Percentiles rank a stretch among this genome's conserved stretches.
phyloP scores from a whole-genome alignment of 1,140 invertebrate genomes.

The Vollenhovia emeryi region DNA sequence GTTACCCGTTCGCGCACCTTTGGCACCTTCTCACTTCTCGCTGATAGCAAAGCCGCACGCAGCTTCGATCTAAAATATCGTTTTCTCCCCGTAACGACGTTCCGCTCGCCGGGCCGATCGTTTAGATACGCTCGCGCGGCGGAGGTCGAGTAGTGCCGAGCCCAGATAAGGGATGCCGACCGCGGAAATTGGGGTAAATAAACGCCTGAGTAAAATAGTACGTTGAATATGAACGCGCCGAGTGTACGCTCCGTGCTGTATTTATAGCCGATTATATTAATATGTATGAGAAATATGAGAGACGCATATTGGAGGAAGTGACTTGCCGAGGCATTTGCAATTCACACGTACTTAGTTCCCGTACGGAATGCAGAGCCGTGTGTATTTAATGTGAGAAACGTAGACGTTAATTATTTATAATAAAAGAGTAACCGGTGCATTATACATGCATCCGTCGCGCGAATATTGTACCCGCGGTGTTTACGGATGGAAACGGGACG shows the following conservation, averaged over 20 bases:
- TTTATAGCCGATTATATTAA: constrained; percentile 20
- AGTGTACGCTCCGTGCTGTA: not conserved
- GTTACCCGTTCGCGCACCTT: not conserved
- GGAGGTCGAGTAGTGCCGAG: not conserved
- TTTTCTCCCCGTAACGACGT: not conserved
- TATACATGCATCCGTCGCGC: not conserved
- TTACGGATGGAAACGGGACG: not conserved
- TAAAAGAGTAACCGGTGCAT: not conserved
- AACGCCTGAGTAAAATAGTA: not conserved
- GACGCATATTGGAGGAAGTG: not conserved
- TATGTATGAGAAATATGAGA: constrained; percentile 2
- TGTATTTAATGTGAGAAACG: not conserved
- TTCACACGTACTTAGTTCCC: not conserved
- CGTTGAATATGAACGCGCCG: not conserved
- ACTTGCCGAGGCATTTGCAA: not conserved
- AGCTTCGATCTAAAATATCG: constrained; percentile 16
- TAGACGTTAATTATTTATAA: not conserved
- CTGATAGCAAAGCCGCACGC: not conserved
- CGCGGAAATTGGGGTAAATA: not conserved
- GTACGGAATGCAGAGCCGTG: not conserved
- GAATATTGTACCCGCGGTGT: not conserved
- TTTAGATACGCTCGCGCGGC: not conserved
- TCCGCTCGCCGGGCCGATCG: not conserved
- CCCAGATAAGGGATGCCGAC: not conserved
- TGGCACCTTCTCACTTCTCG: not conserved